These are phyloP conservation scores for Melanotaenia parkinsoni DNA, from an alignment of 2,797 vertebrate species.

Conservation along the genomic window DNA sequence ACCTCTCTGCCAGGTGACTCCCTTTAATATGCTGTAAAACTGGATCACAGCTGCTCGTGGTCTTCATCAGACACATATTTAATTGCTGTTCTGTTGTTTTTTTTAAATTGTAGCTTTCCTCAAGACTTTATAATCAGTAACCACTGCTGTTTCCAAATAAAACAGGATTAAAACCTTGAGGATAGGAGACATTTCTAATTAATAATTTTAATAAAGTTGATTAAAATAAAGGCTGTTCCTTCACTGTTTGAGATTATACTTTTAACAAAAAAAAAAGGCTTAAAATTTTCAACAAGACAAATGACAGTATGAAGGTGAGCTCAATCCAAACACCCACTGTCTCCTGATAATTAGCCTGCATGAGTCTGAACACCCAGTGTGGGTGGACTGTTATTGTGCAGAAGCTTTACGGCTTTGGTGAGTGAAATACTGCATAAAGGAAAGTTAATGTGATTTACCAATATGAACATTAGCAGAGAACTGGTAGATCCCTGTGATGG, in stretches of 20 bases:
- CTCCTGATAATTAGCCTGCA: conserved; percentile 5
- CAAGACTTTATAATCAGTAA: neutral
- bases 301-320: neutral
- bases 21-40: neutral
- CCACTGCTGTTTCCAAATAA: neutral
- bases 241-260: neutral
- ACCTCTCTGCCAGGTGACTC: neutral
- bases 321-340: conserved; percentile 2
- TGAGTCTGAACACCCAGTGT: conserved; percentile 10
- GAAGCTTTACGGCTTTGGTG: conserved; percentile 12
- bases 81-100: neutral
- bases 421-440: conserved; percentile 4
- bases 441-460: conserved; percentile 80
- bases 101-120: neutral
- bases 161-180: neutral
- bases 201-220: neutral
- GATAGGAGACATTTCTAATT: neutral
- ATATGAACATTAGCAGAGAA: conserved; percentile 94
- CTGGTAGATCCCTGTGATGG: conserved; percentile 93
- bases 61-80: neutral
- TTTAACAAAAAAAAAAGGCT: neutral
- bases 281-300: conserved; percentile 16
- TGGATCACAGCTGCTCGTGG: neutral
- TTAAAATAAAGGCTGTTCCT: neutral
- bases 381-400: neutral